phyloP scores from a whole-genome alignment of 2,888 invertebrate genomes.

The Coenonympha arcania region DNA sequence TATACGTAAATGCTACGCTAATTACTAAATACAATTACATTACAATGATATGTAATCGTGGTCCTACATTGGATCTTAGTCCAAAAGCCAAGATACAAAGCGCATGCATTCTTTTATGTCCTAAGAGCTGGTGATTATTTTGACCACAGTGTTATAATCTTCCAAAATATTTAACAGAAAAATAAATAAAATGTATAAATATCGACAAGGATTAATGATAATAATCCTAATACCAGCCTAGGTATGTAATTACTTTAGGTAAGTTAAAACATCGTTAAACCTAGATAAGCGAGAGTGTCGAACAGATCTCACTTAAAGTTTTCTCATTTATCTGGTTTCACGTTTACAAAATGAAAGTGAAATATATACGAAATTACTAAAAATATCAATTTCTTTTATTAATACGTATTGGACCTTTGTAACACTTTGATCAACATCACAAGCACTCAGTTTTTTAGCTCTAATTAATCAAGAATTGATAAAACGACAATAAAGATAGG shows the following conservation, averaged over 20 bases:
- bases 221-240: too few species aligned
- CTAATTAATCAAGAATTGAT: constrained; percentile 19
- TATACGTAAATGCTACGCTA: constrained; percentile 57
- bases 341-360: too few species aligned
- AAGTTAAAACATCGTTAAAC: too few species aligned
- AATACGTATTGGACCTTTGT: not conserved
- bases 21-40: constrained; percentile 50
- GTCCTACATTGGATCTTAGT: constrained; percentile 67
- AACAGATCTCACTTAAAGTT: too few species aligned
- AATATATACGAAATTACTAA: too few species aligned
- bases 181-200: too few species aligned
- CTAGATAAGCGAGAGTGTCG: too few species aligned
- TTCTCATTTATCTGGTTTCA: too few species aligned
- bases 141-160: not conserved
- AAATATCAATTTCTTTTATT: too few species aligned
- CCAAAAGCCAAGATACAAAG: constrained; percentile 72
- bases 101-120: constrained; percentile 63
- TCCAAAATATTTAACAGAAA: not conserved
- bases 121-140: not conserved
- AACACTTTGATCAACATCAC: not conserved
- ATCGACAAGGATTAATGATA: too few species aligned
- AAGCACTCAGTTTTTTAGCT: not conserved
- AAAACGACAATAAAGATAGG: constrained; percentile 39
- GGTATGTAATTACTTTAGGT: too few species aligned
- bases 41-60: constrained; percentile 66